These are phyloP conservation scores for Linyphia triangularis DNA, from an alignment of 2,888 invertebrate genomes.

Conservation along the genomic window DNA sequence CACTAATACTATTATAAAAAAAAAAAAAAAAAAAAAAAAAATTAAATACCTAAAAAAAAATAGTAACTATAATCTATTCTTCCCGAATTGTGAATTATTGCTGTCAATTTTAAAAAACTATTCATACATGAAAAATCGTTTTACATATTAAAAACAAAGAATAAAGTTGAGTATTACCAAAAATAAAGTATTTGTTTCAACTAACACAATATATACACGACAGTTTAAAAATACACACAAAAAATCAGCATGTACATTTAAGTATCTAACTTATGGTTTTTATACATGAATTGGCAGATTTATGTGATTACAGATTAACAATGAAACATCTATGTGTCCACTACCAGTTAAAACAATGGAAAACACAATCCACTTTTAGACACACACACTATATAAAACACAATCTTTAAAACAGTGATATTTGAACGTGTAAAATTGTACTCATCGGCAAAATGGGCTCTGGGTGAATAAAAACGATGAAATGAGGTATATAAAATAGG, in stretches of 20 bases:
- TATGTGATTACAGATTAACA: no score
- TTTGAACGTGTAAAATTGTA: constrained; percentile 70
- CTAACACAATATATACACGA: constrained; percentile 38
- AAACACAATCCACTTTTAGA: constrained; percentile 30
- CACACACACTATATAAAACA: constrained; percentile 42
- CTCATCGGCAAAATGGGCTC: constrained; percentile 66
- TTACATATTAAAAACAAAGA: not conserved
- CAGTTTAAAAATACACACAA: constrained; percentile 24
- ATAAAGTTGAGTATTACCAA: constrained; percentile 10
- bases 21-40: no score
- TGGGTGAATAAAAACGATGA: constrained; percentile 52
- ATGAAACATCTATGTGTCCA: constrained; percentile 12
- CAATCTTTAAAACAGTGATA: constrained; percentile 48
- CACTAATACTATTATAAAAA: not conserved
- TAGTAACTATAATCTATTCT: constrained; percentile 3
- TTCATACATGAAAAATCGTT: not conserved
- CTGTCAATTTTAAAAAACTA: not conserved
- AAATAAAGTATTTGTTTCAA: constrained; percentile 31
- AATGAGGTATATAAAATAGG: constrained; percentile 72
- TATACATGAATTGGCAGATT: constrained; percentile 47
- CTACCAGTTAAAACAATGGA: constrained; percentile 8
- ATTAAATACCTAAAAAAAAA: no score
- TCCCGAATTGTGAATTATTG: not conserved
- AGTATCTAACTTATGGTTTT: constrained; percentile 39
- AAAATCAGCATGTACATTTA: constrained; percentile 38